These are phyloP conservation scores for Diorhabda elongata DNA, from an alignment of 1,140 invertebrate genomes.

Conservation along the genomic window DNA sequence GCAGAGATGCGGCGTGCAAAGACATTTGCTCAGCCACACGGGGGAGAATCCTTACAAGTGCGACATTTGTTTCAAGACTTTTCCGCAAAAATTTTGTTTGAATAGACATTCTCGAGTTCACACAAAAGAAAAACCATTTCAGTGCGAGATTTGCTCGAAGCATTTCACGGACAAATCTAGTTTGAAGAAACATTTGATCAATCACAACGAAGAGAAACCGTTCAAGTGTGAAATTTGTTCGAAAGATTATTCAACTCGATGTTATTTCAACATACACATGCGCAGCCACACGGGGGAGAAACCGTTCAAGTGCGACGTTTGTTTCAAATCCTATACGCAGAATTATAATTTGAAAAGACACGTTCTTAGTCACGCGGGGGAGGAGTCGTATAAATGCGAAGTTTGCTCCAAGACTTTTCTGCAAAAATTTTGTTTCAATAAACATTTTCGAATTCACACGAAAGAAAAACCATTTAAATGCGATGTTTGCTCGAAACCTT, in stretches of 20 bases:
- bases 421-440: not conserved
- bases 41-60: constrained; percentile 63
- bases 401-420: not conserved
- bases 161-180: constrained; percentile 51
- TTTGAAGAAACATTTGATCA: constrained; percentile 53
- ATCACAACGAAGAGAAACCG: constrained; percentile 53
- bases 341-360: not conserved
- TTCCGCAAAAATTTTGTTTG: constrained; percentile 27
- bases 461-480: not conserved
- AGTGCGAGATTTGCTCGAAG: constrained; percentile 51
- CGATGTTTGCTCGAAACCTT: not conserved
- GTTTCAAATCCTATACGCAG: not conserved
- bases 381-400: not conserved
- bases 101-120: constrained; percentile 55
- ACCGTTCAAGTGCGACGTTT: constrained; percentile 51
- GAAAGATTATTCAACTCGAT: not conserved
- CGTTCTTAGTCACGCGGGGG: not conserved
- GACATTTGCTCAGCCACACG: constrained; percentile 7
- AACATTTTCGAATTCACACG: not conserved
- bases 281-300: constrained; percentile 65
- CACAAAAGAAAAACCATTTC: constrained; percentile 48
- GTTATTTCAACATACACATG: constrained; percentile 29
- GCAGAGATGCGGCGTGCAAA: not conserved
- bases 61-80: constrained; percentile 53
- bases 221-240: constrained; percentile 43